Evolutionary conservation across 2,888 invertebrate genomes (phyloP), one percentile per base, ranked within the genome.

Genomic region (Philaethria dido): DNA sequence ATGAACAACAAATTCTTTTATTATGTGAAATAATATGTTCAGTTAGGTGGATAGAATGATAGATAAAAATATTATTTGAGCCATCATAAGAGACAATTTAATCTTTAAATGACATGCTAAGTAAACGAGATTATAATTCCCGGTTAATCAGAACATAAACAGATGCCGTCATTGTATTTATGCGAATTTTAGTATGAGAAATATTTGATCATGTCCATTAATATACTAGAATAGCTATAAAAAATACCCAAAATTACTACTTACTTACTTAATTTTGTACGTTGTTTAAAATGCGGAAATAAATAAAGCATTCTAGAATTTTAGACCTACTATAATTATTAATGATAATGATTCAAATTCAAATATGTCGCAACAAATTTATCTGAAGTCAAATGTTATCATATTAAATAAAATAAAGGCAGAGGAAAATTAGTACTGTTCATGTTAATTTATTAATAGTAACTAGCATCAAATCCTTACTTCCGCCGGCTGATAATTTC

Each of bases 401-500:
- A 25, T 8, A 13, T 44, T 60, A 45, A 33, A 60, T 18, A 18
- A 2, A 60, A 47, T 60, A 16, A 16, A 16, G 11, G 11, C 57
- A n/a, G n/a, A 42, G 39, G 42, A 57, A 42, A 57, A 57, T 22
- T 22, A 9, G 6, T 11, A 22, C 11, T 42, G n/a, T 11, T n/a
- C 20, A n/a, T 57, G 14, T 36, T 39, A 14, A 55, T 55, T 20
- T 3, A 9, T 11, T 36, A 50, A 5, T 42, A 61, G n/a, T 54
- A 36, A 18, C 47, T 29, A 44, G 13, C 29, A 44, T 47, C 36
- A 20, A 33, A 66, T 59, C 62, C 92, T 87, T 78, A 92, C 92
- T 87, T 87, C 78, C 75, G 84, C 64, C 78, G 80, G 71, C 85
- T 85, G 33, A 92, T 80, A 69, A 92, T 83, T 70, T 90, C 87